Evolutionary conservation across 2,888 invertebrate genomes (phyloP), one percentile per base, ranked within the genome.

Genomic region (Geotrupes spiniger): DNA sequence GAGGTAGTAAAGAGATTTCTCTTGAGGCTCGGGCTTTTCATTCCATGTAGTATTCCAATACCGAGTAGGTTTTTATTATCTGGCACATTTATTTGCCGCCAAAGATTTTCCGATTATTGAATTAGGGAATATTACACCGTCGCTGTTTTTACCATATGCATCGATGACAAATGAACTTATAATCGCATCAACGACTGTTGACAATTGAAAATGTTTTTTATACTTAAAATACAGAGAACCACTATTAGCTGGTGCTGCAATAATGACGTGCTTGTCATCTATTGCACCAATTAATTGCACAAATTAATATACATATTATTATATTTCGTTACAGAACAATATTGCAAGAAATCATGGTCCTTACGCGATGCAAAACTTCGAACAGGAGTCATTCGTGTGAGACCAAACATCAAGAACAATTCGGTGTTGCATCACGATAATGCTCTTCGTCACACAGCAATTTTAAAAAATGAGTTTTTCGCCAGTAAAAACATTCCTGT

Each of bases 271-370:
- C 36, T 42, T 39, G 5, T 31, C 42, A 39, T 42, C 42, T 39
- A 42, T 42, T n/a, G 42, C 42, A 12, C 38, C 42, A 37, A 42
- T 3, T 10, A 12, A 15, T 42, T 42, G 11, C 33, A 31, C 10
- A 39, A 42, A 15, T 42, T 42, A 44, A 42, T 16, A 16, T 5
- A 8, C 5, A 8, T 5, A 9, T 36, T 9, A 9, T 36, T 36
- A 41, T 41, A 55, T 46, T 41, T 51, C 49, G 47, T 53, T 59
- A 42, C 57, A 53, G 47, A 43, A 48, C 43, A 33, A 41, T 48
- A 51, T 21, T 57, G 57, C 46, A 57, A 57, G 41, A 57, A 54
- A 52, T 26, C 53, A 33, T 57, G 53, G 55, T 42, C 53, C 36
- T 47, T 57, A 16, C n/a, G n/a, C n/a, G n/a, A n/a, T n/a, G n/a